Evolutionary conservation across 1,140 invertebrate species (phyloP).

Genomic region (Drosophila orena): DNA sequence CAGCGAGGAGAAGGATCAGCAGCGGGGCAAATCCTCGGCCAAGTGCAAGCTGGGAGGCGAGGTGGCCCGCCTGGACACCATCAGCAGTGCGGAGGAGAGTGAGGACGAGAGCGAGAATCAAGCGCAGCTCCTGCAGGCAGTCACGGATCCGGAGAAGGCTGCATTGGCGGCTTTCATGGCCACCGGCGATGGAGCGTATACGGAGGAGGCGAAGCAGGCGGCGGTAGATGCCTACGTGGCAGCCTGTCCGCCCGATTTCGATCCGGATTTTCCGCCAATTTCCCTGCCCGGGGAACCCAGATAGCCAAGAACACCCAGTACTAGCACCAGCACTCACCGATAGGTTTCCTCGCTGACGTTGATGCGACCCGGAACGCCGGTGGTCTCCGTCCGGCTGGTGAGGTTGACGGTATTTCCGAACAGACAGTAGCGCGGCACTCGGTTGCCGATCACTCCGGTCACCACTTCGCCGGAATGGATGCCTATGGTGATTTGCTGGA

Average conservation of each 20-base stretch:
- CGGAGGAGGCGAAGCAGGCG: slow-evolving; percentile 58
- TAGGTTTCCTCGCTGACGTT: slow-evolving; percentile 98
- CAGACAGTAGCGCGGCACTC: slow-evolving; percentile 98
- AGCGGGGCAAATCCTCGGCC: not conserved
- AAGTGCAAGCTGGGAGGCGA: slow-evolving; percentile 23
- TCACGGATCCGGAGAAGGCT: slow-evolving; percentile 69
- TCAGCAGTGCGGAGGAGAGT: slow-evolving; percentile 54
- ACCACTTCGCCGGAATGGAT: slow-evolving; percentile 98
- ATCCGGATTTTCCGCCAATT: slow-evolving; percentile 26
- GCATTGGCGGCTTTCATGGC: slow-evolving; percentile 66
- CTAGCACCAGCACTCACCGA: slow-evolving; percentile 87
- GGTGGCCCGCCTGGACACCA: slow-evolving; percentile 57
- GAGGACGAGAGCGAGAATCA: slow-evolving; percentile 72
- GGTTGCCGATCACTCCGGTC: slow-evolving; percentile 97
- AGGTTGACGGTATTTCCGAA: slow-evolving; percentile 99
- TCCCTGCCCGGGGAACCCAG: slow-evolving; percentile 24
- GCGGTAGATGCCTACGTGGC: slow-evolving; percentile 56
- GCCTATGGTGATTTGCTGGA: slow-evolving; percentile 96
- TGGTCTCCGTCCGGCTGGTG: slow-evolving; percentile 97
- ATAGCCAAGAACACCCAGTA: slow-evolving; percentile 14
- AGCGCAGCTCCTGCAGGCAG: slow-evolving; percentile 60
- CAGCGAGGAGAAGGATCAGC: not conserved
- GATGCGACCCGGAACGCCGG: slow-evolving; percentile 94
- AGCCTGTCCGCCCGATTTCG: slow-evolving; percentile 31
- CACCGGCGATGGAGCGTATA: slow-evolving; percentile 49